phyloP scores from a whole-genome alignment of 2,888 invertebrate species.

The Perithous albicinctus region DNA sequence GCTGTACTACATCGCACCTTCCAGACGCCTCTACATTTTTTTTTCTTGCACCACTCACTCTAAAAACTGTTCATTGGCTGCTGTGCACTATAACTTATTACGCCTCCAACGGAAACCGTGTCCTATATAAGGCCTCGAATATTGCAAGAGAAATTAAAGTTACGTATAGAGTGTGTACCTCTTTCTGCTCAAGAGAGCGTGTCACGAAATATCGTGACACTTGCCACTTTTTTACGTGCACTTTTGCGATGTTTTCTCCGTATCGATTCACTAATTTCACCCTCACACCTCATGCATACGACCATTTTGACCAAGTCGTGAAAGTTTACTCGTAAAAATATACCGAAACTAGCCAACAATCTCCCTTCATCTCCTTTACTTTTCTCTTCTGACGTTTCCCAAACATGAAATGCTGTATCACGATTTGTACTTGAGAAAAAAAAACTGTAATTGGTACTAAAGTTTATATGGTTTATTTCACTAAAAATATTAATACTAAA shows the following conservation, averaged over 20 bases:
- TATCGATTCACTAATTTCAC: slow-evolving; percentile 63
- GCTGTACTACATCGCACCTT: slow-evolving; percentile 40
- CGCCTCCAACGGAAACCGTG: background rate
- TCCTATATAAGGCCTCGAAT: slow-evolving; percentile 23
- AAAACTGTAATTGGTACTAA: background rate
- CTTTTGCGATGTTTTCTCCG: slow-evolving; percentile 46
- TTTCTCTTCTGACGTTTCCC: slow-evolving; percentile 1
- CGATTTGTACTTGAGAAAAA: background rate
- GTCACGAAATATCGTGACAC: slow-evolving; percentile 71
- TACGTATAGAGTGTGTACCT: slow-evolving; percentile 28
- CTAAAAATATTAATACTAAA: too few species aligned
- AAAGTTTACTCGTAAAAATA: slow-evolving; percentile 55
- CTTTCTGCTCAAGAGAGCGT: slow-evolving; percentile 30
- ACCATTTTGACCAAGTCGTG: slow-evolving; percentile 47
- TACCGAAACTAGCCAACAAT: slow-evolving; percentile 5
- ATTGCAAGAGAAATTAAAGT: slow-evolving; percentile 63
- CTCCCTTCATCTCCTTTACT: slow-evolving; percentile 21
- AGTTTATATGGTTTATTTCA: background rate
- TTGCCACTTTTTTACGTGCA: slow-evolving; percentile 55
- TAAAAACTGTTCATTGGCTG: slow-evolving; percentile 5
- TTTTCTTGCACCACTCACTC: background rate
- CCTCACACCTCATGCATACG: background rate
- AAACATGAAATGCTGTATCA: slow-evolving; percentile 8
- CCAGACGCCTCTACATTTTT: slow-evolving; percentile 41
- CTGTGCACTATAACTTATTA: background rate